phyloP scores from a whole-genome alignment of 2,888 invertebrate species.

The Watsonalla cultraria region DNA sequence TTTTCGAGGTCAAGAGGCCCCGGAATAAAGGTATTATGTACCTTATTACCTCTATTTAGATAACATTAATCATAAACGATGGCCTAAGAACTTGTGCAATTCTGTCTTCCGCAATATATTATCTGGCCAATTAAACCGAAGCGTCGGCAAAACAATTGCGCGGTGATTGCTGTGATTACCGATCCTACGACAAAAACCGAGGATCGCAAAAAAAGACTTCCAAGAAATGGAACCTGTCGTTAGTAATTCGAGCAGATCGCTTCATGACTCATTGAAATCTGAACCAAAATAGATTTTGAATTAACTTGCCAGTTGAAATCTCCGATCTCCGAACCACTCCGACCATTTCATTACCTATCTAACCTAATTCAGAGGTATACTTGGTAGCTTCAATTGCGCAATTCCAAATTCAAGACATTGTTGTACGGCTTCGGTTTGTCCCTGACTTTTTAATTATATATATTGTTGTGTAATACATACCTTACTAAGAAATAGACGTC shows the following conservation, averaged over 20 bases:
- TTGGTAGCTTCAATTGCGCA: slow-evolving; percentile 22
- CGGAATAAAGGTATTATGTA: slow-evolving; percentile 23
- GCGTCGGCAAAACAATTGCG: slow-evolving; percentile 23
- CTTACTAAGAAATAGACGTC: slow-evolving; percentile 40
- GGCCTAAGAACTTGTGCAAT: slow-evolving; percentile 6
- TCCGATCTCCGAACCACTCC: slow-evolving; percentile 27
- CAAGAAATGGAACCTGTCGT: slow-evolving; percentile 36
- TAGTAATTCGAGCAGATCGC: slow-evolving; percentile 53
- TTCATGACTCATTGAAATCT: slow-evolving; percentile 43
- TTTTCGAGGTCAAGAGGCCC: slow-evolving; percentile 50
- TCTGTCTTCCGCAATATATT: slow-evolving; percentile 30
- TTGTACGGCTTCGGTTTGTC: slow-evolving; percentile 24
- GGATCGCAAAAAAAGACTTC: slow-evolving; percentile 35
- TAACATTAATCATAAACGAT: slow-evolving; percentile 17
- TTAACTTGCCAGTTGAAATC: slow-evolving; percentile 29
- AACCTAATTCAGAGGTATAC: slow-evolving; percentile 32
- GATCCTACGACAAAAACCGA: slow-evolving; percentile 27
- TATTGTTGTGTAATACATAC: slow-evolving; percentile 40
- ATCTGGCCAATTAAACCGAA: slow-evolving; percentile 14
- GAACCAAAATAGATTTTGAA: slow-evolving; percentile 41
- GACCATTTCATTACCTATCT: slow-evolving; percentile 32
- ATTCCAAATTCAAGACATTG: slow-evolving; percentile 26
- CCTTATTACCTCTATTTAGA: slow-evolving; percentile 19
- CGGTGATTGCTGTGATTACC: slow-evolving; percentile 32
- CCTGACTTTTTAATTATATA: slow-evolving; percentile 47